Base-by-base conservation (phyloP, 2,888 invertebrate genomes). In the Mylabris sibirica region DNA sequence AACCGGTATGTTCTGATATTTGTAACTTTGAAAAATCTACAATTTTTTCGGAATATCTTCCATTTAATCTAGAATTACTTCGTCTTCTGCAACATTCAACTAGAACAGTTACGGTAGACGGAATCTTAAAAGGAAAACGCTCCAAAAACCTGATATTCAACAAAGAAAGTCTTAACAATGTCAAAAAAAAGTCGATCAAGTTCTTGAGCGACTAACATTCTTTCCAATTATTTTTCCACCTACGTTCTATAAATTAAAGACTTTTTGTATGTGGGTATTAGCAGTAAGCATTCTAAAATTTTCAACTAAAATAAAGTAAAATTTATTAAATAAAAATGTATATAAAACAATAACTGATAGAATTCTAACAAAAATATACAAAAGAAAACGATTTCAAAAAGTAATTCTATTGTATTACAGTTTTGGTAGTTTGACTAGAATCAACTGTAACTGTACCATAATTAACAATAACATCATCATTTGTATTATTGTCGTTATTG, bases 381-480 rank as follows among this genome's bases (percentile, higher is more conserved):
- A 5, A 41, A 41, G 4, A 12, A 41, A 41, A 14, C 5, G 5
- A 41, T 38, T 38, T 12, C 14, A 12, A 38, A 12, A 38, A 12
- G 3, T 38, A 49, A 20, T 49, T 49, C 49, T 49, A 49, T 9
- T 49, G 49, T 20, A 49, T 9, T 12, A 22, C 1, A 65, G 53
- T 64, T 65, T 73, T 73, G 34, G 66, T 69, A 26, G 74, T 69
- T 63, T 75, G 79, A 74, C 76, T 80, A 67, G 79, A 74, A 65
- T 74, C 75, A 17, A 81, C 80, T n/a, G 83, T 74, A 11, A 82
- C 80, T n/a, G 83, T 74, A 11, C 84, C 84, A 71, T 84, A 84
- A 69, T 81, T 82, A 17, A 80, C 76, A 24, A 83, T 71, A 34
- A 80, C 72, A 66, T 84, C 83, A 59, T 84, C 83, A 60, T 72